These are phyloP conservation scores for Acleris emargana DNA, from an alignment of 2,888 invertebrate genomes.

Conservation along the genomic window DNA sequence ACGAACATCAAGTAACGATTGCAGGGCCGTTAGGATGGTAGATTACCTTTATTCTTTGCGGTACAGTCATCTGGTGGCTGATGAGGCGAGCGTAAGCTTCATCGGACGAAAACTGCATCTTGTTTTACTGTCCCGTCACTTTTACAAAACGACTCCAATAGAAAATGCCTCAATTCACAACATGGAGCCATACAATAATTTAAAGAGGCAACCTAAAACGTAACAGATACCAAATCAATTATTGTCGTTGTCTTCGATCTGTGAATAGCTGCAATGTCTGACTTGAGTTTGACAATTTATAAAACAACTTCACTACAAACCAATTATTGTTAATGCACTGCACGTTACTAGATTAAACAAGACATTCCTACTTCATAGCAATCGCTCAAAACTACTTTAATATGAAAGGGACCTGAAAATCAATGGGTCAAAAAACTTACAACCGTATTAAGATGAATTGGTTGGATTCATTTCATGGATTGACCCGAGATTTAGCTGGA, in stretches of 20 bases:
- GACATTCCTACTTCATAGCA: too few species aligned
- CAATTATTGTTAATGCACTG: too few species aligned
- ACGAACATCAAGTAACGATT: background rate
- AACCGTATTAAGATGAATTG: too few species aligned
- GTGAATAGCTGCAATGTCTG: constrained; percentile 2
- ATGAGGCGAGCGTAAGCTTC: constrained; percentile 78
- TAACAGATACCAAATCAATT: constrained; percentile 9
- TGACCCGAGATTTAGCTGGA: background rate
- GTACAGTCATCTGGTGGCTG: constrained; percentile 80
- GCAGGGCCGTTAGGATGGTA: background rate
- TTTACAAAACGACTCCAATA: constrained; percentile 5
- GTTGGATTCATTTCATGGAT: too few species aligned
- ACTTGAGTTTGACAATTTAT: too few species aligned
- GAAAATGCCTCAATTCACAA: constrained; percentile 12
- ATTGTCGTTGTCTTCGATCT: constrained; percentile 18
- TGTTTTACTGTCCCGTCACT: constrained; percentile 27
- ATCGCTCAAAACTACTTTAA: too few species aligned
- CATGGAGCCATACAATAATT: constrained; percentile 12
- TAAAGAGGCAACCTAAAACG: constrained; percentile 34
- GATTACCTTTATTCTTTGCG: constrained; percentile 76
- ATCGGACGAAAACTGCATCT: constrained; percentile 73
- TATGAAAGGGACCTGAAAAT: too few species aligned
- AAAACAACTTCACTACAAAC: too few species aligned
- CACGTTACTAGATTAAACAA: constrained; percentile 2
- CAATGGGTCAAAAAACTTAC: too few species aligned